Evolutionary conservation across 1,140 invertebrate genomes (phyloP).

Genomic region (Philotrypesis tridentata): DNA sequence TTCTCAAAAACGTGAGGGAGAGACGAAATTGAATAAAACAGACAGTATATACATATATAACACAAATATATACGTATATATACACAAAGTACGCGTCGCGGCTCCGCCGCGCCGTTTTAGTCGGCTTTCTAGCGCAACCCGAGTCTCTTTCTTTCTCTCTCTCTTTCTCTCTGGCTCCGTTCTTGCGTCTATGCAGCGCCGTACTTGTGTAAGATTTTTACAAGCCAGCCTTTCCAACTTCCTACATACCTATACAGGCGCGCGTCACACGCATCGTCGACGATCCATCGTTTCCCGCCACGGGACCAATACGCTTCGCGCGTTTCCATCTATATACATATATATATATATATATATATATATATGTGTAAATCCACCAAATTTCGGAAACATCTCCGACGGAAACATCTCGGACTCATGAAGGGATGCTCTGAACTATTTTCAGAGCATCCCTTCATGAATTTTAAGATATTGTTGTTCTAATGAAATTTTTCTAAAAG

Average conservation of each 20-base stretch:
- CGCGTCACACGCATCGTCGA: neutral
- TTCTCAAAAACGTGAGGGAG: neutral
- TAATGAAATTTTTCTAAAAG: too few relatives aligned
- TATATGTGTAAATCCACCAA: too few relatives aligned
- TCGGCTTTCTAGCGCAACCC: slow-evolving; percentile 45
- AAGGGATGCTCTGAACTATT: too few relatives aligned
- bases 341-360: neutral
- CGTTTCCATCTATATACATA: neutral
- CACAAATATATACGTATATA: too few relatives aligned
- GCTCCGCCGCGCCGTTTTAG: slow-evolving; percentile 22
- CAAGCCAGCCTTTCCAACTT: slow-evolving; percentile 45
- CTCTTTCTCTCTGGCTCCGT: neutral
- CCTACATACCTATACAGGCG: slow-evolving; percentile 38
- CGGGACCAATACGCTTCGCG: too few relatives aligned
- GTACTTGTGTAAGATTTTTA: slow-evolving; percentile 48
- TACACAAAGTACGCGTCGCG: neutral
- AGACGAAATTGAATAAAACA: neutral
- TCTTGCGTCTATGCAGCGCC: neutral
- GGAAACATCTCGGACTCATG: too few relatives aligned
- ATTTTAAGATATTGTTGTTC: too few relatives aligned
- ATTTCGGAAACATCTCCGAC: too few relatives aligned
- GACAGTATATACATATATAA: neutral
- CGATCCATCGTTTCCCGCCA: neutral
- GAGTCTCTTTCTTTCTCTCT: neutral
- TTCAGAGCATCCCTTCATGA: too few relatives aligned